Base-by-base conservation (phyloP, 1,140 invertebrate genomes). In the Whitmania pigra region DNA sequence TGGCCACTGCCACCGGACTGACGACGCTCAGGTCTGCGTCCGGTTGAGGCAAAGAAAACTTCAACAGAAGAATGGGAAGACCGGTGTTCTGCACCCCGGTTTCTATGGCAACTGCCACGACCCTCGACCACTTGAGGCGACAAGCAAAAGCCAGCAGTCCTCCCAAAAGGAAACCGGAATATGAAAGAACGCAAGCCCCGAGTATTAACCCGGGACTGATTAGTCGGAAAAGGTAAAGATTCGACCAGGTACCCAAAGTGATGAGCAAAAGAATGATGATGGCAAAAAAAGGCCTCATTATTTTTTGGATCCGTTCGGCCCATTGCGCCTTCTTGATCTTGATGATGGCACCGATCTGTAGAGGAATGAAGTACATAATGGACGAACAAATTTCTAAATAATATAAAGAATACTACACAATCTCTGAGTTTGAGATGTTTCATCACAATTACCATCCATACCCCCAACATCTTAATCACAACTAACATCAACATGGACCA, bases 191-290 rank as follows among this genome's bases (percentile, higher is more conserved):
- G 78, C 93, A 85, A 18, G 93, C 92, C 27, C 89, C 89, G 13
- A 92, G 76, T 36, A 91, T 77, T 69, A 93, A 66, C 71, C 72
- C 71, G 1, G 76, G 76, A 6, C 79, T 81, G 11, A 93, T 90
- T 76, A 97, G 80, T 78, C 90, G 82, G 78, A 97, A 96, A 63
- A 98, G 87, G 82, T 93, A 97, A 17, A 90, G 82, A 82, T 98
- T 96, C 0, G 91, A 89, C 63, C 90, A 86, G 43, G 92, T 88
- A 0, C 94, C 95, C 84, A 98, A 94, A n/a, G 90, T 83, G 9
- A 96, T 86, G 67, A 98, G 83, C 70, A 94, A 92, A 5, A 95
- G 73, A 68, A 98, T 88, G 20, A 96, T 84, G 57, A 89, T 79
- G 0, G 89, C 83, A 0, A 93, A 90, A 75, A 95, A 89, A 0